These are phyloP conservation scores for Hormiphora californensis DNA, from an alignment of 37 sponge, comb jelly and placozoan genomes.

Conservation along the genomic window DNA sequence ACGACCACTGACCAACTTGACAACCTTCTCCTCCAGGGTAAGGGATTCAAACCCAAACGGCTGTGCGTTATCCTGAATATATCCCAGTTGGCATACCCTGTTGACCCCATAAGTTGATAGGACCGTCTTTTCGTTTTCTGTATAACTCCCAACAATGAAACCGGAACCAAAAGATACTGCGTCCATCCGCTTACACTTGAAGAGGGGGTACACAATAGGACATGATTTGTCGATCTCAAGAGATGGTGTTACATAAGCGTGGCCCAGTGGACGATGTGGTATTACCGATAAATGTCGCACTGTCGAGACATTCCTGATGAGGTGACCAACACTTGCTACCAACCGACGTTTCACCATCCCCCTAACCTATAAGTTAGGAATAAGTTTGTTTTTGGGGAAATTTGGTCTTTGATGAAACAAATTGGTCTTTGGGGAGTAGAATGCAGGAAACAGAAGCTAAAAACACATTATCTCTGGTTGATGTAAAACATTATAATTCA, in stretches of 20 bases:
- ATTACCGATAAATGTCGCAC: too few species aligned
- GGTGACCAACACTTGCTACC: too few species aligned
- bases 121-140: neutral
- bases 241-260: conserved; percentile 26
- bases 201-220: conserved; percentile 22
- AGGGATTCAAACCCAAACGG: neutral
- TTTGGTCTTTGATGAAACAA: too few species aligned
- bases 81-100: neutral
- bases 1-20: neutral
- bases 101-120: conserved; percentile 11
- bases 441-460: too few species aligned
- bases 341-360: too few species aligned
- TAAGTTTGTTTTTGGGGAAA: too few species aligned
- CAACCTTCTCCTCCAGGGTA: neutral
- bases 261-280: too few species aligned
- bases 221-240: neutral
- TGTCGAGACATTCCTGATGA: too few species aligned
- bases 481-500: neutral
- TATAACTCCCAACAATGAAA: conserved; percentile 22
- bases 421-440: too few species aligned
- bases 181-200: neutral
- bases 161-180: conserved; percentile 14
- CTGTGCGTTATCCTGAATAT: neutral
- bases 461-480: neutral
- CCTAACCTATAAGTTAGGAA: too few species aligned